Evolutionary conservation across 53 echinoderm and acorn worm species (phyloP).

Genomic region (Astropecten irregularis): DNA sequence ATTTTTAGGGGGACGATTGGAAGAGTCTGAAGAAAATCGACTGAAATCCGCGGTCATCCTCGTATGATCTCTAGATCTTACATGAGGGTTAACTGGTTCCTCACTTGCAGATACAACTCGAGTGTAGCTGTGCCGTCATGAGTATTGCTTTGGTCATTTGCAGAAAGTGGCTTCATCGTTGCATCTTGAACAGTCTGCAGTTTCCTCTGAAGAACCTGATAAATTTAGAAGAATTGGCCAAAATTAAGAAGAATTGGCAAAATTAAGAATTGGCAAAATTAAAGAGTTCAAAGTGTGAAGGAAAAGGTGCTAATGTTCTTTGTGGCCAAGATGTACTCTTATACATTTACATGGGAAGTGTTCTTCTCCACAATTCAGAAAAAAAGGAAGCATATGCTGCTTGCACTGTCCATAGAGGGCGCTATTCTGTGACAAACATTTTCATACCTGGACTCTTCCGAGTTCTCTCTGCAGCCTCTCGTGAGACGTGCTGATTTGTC

Average conservation of each 20-base stretch:
- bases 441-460: slow-evolving; percentile 29
- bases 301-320: too few relatives aligned
- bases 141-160: background rate
- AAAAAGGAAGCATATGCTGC: too few relatives aligned
- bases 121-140: background rate
- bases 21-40: too few relatives aligned
- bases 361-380: too few relatives aligned
- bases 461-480: slow-evolving; percentile 15
- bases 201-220: slow-evolving; percentile 32
- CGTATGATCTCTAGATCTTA: too few relatives aligned
- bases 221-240: background rate
- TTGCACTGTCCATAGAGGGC: too few relatives aligned
- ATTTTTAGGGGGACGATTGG: too few relatives aligned
- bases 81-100: slow-evolving; percentile 12
- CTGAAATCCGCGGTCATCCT: too few relatives aligned
- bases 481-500: slow-evolving; percentile 6
- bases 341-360: too few relatives aligned
- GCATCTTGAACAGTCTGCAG: slow-evolving; percentile 17
- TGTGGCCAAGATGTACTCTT: too few relatives aligned
- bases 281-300: too few relatives aligned
- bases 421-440: too few relatives aligned
- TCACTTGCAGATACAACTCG: slow-evolving; percentile 25
- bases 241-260: background rate
- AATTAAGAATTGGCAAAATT: background rate
- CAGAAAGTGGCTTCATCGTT: background rate